These are phyloP conservation scores for Ptiloglossa arizonensis DNA, from an alignment of 1,140 invertebrate species.

Conservation along the genomic window DNA sequence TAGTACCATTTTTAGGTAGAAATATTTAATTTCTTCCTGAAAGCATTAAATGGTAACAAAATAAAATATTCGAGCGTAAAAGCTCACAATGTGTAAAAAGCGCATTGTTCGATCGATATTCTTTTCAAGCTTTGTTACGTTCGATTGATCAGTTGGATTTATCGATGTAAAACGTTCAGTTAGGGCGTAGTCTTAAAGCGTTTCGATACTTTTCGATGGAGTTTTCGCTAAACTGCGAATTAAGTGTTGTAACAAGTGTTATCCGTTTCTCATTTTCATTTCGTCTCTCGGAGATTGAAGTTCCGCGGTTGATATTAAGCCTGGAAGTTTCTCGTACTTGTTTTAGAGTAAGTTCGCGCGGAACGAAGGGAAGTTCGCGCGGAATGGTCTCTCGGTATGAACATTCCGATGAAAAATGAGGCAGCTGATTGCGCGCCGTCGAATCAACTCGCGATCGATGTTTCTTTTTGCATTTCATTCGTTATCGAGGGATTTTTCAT, in stretches of 20 bases:
- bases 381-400: background rate
- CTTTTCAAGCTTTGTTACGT: too few relatives aligned
- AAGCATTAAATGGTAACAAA: too few relatives aligned
- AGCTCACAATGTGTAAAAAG: too few relatives aligned
- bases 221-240: background rate
- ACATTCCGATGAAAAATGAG: conserved; percentile 11
- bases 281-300: background rate
- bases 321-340: background rate
- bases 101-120: too few relatives aligned
- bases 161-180: too few relatives aligned
- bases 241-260: background rate
- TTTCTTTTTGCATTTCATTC: too few relatives aligned
- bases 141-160: too few relatives aligned
- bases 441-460: background rate
- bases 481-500: background rate
- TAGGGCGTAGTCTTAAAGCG: too few relatives aligned
- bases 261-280: background rate
- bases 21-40: too few relatives aligned
- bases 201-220: background rate
- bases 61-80: too few relatives aligned
- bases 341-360: background rate
- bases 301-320: background rate
- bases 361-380: background rate
- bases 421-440: background rate
- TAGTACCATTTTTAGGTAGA: too few relatives aligned